Conservation (phyloP, 1,140 invertebrate genomes). For the Andricus grossulariae region DNA sequence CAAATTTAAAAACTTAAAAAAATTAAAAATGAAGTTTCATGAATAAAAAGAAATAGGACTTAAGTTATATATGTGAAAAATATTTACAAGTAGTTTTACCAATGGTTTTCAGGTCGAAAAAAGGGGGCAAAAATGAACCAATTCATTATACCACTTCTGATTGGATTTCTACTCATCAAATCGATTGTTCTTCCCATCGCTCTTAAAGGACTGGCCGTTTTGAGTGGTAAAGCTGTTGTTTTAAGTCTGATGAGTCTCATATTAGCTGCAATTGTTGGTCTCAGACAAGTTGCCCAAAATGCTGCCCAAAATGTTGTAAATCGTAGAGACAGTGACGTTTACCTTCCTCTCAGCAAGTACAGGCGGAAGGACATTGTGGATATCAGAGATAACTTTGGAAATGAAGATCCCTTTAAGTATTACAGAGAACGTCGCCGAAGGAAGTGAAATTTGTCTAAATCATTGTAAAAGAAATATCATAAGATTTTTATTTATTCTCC, state of each 20-base stretch:
- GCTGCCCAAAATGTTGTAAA: conserved; percentile 42
- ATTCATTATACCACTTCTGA: conserved; percentile 77
- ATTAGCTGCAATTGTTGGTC: conserved; percentile 72
- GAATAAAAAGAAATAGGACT: too few relatives aligned
- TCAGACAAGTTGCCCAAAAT: conserved; percentile 64
- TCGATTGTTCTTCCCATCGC: conserved; percentile 79
- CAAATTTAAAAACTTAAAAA: too few relatives aligned
- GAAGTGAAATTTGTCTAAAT: conserved; percentile 37
- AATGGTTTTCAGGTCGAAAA: conserved; percentile 56
- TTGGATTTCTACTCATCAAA: conserved; percentile 80
- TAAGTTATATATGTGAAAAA: too few relatives aligned
- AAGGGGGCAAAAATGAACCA: conserved; percentile 70
- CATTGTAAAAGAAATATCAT: not conserved
- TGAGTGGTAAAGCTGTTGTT: conserved; percentile 79
- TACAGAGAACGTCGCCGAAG: conserved; percentile 59
- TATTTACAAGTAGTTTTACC: conserved; percentile 1
- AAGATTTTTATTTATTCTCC: conserved; percentile 35
- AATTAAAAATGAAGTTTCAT: too few relatives aligned
- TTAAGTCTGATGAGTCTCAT: conserved; percentile 78
- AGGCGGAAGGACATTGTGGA: conserved; percentile 65
- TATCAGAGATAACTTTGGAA: conserved; percentile 54
- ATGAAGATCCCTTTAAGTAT: conserved; percentile 62
- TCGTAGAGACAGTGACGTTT: conserved; percentile 60
- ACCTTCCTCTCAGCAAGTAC: conserved; percentile 65
- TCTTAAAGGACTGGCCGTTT: conserved; percentile 79